A percentile compares a stretch with the other conserved stretches of the same genome.
phyloP scores from a whole-genome alignment of 2,797 vertebrate species.

The Anguilla obscura region DNA sequence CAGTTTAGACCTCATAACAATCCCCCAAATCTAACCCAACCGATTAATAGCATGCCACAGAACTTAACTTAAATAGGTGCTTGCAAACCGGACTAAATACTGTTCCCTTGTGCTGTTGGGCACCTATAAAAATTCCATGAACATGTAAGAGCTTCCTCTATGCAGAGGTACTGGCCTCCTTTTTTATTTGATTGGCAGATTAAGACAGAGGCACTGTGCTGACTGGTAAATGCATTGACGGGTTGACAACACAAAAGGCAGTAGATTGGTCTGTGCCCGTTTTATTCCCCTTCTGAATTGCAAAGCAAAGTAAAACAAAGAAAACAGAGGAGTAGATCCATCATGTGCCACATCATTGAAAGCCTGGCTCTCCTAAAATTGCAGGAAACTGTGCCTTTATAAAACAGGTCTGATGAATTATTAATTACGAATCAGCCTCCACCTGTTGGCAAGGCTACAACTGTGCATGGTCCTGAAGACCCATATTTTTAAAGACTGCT shows the following conservation, averaged over 20 bases:
- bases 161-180: background rate
- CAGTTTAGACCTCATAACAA: background rate
- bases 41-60: background rate
- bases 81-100: too few relatives aligned
- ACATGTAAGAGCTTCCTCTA: background rate
- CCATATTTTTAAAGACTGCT: background rate
- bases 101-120: too few relatives aligned
- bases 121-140: background rate
- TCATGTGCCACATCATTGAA: background rate
- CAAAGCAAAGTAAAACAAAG: background rate
- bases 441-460: background rate
- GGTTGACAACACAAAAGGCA: background rate
- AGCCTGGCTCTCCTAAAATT: background rate
- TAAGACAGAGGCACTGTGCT: background rate
- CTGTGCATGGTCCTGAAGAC: background rate
- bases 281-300: background rate
- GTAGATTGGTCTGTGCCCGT: background rate
- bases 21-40: background rate
- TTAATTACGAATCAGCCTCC: background rate
- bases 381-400: background rate
- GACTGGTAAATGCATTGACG: background rate
- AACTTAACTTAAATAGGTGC: background rate
- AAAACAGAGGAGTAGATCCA: background rate
- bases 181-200: slow-evolving; percentile 25
- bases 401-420: background rate